Evolutionary conservation across 2,113 vertebrate genomes (phyloP).

Genomic region (Alligator mississippiensis): DNA sequence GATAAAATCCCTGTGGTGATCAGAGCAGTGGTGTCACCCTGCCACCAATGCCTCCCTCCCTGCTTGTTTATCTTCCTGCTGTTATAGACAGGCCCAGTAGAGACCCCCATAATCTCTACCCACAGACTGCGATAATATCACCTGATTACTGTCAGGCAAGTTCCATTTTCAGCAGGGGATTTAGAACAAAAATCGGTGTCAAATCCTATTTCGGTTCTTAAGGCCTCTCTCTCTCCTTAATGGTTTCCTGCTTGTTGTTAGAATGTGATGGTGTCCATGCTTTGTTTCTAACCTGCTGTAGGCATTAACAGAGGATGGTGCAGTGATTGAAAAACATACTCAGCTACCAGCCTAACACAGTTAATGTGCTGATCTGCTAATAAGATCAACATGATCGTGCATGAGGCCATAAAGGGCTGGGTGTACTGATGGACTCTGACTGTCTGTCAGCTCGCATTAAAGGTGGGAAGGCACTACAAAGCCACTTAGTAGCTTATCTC

Average conservation of each 20-base stretch:
- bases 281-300: background rate
- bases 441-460: slow-evolving; percentile 37
- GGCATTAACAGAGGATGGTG: background rate
- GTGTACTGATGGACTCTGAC: slow-evolving; percentile 30
- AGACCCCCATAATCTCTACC: background rate
- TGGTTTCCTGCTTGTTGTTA: background rate
- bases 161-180: background rate
- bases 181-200: background rate
- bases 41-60: background rate
- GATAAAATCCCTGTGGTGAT: background rate
- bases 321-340: background rate
- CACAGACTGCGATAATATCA: background rate
- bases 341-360: slow-evolving; percentile 33
- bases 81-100: background rate
- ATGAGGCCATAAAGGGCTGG: background rate
- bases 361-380: slow-evolving; percentile 42
- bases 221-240: background rate
- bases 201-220: background rate
- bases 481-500: background rate
- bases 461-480: slow-evolving; percentile 14
- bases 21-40: background rate
- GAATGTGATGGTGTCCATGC: background rate
- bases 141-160: background rate
- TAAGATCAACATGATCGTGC: slow-evolving; percentile 38
- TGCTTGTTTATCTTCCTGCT: background rate